phyloP scores from a whole-genome alignment of 2,113 vertebrate genomes.

The Cathartes aura region DNA sequence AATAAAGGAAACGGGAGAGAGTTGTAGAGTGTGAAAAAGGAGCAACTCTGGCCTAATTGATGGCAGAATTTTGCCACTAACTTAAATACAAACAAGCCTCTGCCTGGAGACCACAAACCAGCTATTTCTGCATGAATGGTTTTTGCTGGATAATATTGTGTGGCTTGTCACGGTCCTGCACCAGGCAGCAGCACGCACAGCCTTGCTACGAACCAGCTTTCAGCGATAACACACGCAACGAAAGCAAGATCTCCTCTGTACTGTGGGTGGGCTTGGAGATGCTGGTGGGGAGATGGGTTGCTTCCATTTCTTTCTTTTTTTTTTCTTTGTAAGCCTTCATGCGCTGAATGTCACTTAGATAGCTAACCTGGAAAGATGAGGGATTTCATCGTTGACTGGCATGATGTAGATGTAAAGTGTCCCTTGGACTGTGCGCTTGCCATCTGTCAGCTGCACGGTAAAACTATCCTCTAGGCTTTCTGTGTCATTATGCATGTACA shows the following conservation, averaged over 20 bases:
- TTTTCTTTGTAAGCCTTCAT: background rate
- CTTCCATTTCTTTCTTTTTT: background rate
- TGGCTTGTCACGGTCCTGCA: background rate
- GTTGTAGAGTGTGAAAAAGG: background rate
- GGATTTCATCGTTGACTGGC: constrained; percentile 88
- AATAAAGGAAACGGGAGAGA: background rate
- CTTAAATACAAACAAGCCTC: constrained; percentile 6
- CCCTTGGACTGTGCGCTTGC: constrained; percentile 83
- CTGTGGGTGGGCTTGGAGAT: background rate
- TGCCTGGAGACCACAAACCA: background rate
- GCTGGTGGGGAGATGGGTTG: background rate
- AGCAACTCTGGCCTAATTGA: background rate
- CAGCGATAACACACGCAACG: background rate
- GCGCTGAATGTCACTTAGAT: constrained; percentile 73
- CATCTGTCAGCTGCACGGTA: constrained; percentile 87
- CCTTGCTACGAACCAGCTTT: background rate
- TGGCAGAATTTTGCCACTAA: constrained; percentile 10
- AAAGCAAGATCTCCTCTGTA: background rate
- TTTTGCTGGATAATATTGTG: background rate
- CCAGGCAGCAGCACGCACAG: background rate
- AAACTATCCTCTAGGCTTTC: constrained; percentile 87
- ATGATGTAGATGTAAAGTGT: constrained; percentile 83
- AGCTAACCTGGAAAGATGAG: constrained; percentile 79
- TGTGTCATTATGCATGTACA: constrained; percentile 88
- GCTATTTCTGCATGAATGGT: background rate